A percentile compares a stretch with the other conserved stretches of the same genome.
These are phyloP conservation scores for Noctua fimbriata DNA, from an alignment of 2,888 invertebrate genomes.

Conservation along the genomic window DNA sequence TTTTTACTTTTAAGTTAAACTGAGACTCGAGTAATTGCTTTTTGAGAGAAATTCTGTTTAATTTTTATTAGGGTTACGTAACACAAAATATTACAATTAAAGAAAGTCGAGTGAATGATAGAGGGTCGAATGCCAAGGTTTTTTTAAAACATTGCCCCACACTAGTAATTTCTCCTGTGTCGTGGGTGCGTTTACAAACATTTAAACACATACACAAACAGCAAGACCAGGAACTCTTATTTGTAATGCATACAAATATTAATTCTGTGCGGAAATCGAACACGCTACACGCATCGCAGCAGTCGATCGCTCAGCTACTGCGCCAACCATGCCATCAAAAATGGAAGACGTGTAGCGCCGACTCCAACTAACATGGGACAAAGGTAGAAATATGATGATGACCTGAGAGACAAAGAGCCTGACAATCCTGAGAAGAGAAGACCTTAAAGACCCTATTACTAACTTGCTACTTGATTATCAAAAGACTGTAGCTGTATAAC, in stretches of 20 bases:
- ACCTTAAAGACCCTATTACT: not conserved
- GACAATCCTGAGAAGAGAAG: not conserved
- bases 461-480: not conserved
- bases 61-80: conserved; percentile 19
- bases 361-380: not conserved
- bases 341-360: not conserved
- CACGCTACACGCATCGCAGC: too few relatives aligned
- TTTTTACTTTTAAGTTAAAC: conserved; percentile 38
- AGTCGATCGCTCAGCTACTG: too few relatives aligned
- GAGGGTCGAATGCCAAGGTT: not conserved
- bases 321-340: not conserved
- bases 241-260: too few relatives aligned
- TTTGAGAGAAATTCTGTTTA: conserved; percentile 41
- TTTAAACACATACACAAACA: too few relatives aligned
- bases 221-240: too few relatives aligned
- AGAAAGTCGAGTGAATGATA: not conserved
- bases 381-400: not conserved
- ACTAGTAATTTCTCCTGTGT: too few relatives aligned
- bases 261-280: too few relatives aligned
- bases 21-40: conserved; percentile 45
- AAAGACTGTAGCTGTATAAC: not conserved
- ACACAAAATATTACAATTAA: not conserved
- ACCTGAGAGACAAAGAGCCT: not conserved
- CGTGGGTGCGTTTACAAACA: too few relatives aligned
- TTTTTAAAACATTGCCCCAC: too few relatives aligned